These are phyloP conservation scores for Piprites chloris DNA, from an alignment of 2,113 vertebrate genomes.

Conservation along the genomic window DNA sequence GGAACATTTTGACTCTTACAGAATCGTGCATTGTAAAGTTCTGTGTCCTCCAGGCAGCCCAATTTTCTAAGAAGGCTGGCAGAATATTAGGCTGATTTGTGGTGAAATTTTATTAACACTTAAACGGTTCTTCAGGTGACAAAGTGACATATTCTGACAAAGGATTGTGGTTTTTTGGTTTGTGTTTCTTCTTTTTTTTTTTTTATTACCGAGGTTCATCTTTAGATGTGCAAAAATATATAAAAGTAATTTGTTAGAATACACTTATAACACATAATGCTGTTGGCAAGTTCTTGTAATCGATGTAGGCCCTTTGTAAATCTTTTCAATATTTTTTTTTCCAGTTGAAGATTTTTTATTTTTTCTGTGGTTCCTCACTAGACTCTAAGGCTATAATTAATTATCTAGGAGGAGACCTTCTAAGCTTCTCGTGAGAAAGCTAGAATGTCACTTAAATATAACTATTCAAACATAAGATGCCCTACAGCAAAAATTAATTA, in stretches of 20 bases:
- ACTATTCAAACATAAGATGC: neutral
- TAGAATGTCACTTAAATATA: slow-evolving; percentile 25
- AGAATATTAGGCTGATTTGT: neutral
- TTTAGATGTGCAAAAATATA: neutral
- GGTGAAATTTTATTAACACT: neutral
- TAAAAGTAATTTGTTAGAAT: neutral
- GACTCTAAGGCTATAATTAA: neutral
- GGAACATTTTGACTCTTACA: neutral
- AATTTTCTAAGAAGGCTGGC: neutral
- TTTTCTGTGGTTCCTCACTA: neutral
- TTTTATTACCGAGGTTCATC: neutral
- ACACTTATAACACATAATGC: neutral
- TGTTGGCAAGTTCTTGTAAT: neutral
- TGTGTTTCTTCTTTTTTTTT: neutral
- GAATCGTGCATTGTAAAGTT: neutral
- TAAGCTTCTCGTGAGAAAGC: slow-evolving; percentile 4
- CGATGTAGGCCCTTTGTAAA: neutral
- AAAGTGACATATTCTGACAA: neutral
- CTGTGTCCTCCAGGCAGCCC: neutral
- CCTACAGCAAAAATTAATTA: slow-evolving; percentile 33
- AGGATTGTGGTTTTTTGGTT: neutral
- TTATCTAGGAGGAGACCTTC: slow-evolving; percentile 1
- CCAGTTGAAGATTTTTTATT: neutral
- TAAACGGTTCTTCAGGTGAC: neutral
- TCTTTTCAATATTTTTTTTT: neutral